A percentile compares a stretch with the other conserved stretches of the same genome.
These are phyloP conservation scores for Chalcosyrphus nemorum DNA, from an alignment of 2,888 invertebrate genomes.

Conservation along the genomic window DNA sequence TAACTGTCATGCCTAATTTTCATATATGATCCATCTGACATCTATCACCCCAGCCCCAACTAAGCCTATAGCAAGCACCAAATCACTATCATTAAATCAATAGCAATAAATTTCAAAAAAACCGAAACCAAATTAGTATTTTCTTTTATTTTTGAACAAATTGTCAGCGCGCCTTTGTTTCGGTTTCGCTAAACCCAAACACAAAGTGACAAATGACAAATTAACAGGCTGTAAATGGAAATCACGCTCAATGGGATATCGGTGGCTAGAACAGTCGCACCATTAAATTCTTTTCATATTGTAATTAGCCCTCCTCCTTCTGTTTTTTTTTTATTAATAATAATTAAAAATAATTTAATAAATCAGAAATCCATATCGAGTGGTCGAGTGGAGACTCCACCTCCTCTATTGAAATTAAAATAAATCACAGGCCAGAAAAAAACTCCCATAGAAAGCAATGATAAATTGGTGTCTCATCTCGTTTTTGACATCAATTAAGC, in stretches of 20 bases:
- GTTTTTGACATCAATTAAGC: conserved; percentile 38
- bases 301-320: conserved; percentile 39
- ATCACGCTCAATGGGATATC: conserved; percentile 35
- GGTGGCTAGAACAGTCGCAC: neutral
- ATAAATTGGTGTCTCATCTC: conserved; percentile 37
- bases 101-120: conserved; percentile 37
- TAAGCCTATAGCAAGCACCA: neutral
- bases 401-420: neutral
- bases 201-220: conserved; percentile 52
- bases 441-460: conserved; percentile 24
- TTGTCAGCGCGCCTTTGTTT: conserved; percentile 57
- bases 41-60: conserved; percentile 1
- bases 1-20: conserved; percentile 14
- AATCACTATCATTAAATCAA: conserved; percentile 30
- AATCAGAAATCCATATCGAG: conserved; percentile 41
- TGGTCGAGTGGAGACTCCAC: neutral
- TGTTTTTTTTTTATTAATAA: conserved; percentile 32
- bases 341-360: conserved; percentile 42
- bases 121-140: conserved; percentile 34
- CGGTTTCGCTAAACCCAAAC: conserved; percentile 34
- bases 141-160: conserved; percentile 36
- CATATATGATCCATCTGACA: conserved; percentile 12
- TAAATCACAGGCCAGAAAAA: neutral
- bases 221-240: conserved; percentile 59
- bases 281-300: conserved; percentile 57